phyloP scores from a whole-genome alignment of 2,797 vertebrate species.

The Typhlichthys eigenmanni region DNA sequence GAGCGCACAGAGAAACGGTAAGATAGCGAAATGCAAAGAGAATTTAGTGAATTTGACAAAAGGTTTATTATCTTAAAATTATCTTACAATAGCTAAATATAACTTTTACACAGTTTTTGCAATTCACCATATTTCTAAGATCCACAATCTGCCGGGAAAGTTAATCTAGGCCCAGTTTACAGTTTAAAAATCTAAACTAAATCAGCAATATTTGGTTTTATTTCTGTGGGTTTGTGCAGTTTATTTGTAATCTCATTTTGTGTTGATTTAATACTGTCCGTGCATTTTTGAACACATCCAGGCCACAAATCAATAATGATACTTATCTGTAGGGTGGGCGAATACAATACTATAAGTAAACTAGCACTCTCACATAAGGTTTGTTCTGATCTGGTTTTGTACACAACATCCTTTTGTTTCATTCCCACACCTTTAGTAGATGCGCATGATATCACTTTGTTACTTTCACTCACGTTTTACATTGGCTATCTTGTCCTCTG shows the following conservation, averaged over 20 bases:
- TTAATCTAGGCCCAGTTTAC: no score
- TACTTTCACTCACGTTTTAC: conserved; percentile 8
- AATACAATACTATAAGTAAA: background rate
- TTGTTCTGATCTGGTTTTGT: conserved; percentile 11
- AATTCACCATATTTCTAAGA: no score
- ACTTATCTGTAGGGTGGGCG: background rate
- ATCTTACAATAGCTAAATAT: no score
- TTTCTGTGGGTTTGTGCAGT: background rate
- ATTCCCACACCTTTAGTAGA: conserved; percentile 9
- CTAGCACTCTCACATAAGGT: conserved; percentile 61
- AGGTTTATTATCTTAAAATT: no score
- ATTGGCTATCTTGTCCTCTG: conserved; percentile 31
- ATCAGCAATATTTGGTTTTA: background rate
- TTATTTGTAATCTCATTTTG: background rate
- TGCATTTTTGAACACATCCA: no score
- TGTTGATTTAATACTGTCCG: background rate
- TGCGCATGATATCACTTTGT: conserved; percentile 21
- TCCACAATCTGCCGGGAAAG: no score
- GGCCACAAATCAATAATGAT: background rate
- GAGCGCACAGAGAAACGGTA: no score
- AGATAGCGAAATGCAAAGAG: no score
- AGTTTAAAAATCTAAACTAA: conserved; percentile 41
- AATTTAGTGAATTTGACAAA: no score
- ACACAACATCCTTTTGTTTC: conserved; percentile 4
- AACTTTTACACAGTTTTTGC: no score